Conservation (phyloP, 1,140 invertebrate species). For the Drosophila trapezifrons region DNA sequence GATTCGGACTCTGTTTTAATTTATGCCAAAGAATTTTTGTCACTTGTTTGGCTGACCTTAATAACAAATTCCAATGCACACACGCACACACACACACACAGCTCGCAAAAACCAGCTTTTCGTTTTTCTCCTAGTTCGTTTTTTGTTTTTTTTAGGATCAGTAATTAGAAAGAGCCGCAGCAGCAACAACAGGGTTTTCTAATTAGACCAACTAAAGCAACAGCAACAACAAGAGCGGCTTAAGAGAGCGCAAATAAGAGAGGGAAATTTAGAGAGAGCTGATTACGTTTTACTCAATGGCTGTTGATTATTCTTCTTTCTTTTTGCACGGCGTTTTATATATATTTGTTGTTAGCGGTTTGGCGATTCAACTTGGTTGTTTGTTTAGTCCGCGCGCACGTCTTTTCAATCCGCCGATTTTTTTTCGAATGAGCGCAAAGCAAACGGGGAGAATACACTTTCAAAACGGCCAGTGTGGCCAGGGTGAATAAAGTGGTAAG, state of each 20-base stretch:
- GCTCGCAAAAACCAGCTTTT: constrained; percentile 44
- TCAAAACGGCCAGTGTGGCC: neutral
- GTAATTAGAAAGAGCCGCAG: constrained; percentile 70
- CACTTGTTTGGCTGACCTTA: constrained; percentile 79
- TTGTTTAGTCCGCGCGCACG: constrained; percentile 28
- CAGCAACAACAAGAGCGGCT: constrained; percentile 33
- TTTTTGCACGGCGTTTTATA: constrained; percentile 28
- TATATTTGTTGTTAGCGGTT: constrained; percentile 40
- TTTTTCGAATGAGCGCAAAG: constrained; percentile 9
- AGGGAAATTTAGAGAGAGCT: no score
- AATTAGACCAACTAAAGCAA: constrained; percentile 43
- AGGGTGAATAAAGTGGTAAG: neutral
- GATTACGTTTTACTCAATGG: constrained; percentile 43
- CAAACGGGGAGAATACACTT: neutral
- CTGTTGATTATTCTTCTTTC: constrained; percentile 14
- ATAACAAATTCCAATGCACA: constrained; percentile 79
- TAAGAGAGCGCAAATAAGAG: constrained; percentile 1
- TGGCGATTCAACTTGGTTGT: constrained; percentile 8
- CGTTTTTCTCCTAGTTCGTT: constrained; percentile 9
- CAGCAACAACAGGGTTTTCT: constrained; percentile 53
- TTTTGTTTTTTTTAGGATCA: constrained; percentile 61
- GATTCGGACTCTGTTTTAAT: constrained; percentile 52
- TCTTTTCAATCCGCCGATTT: constrained; percentile 15
- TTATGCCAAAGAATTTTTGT: constrained; percentile 68
- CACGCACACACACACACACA: constrained; percentile 25